phyloP scores from a whole-genome alignment of 1,140 invertebrate species.

The Macrosteles quadrilineatus region DNA sequence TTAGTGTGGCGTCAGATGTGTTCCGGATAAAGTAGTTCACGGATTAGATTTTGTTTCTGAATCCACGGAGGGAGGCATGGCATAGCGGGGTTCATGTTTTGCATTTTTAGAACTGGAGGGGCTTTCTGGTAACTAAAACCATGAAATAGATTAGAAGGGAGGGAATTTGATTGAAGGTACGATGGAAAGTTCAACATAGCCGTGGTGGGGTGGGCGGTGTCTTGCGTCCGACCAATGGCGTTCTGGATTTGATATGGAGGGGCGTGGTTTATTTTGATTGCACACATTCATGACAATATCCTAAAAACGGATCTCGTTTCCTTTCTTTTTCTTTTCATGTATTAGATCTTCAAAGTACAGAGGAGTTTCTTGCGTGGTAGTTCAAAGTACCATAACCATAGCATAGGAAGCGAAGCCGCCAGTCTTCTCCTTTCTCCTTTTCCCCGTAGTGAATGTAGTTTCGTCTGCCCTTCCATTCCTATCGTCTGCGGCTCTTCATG shows the following conservation, averaged over 20 bases:
- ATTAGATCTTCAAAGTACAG: conserved; percentile 10
- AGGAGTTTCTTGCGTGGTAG: conserved; percentile 2
- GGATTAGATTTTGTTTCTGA: too few species aligned
- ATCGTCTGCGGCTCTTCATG: too few species aligned
- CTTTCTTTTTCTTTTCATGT: too few species aligned
- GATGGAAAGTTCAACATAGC: conserved; percentile 24
- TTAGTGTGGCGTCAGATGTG: not conserved
- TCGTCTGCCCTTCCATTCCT: too few species aligned
- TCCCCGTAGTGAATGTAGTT: too few species aligned
- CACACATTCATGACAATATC: conserved; percentile 51
- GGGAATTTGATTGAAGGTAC: conserved; percentile 30
- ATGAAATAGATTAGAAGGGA: conserved; percentile 23
- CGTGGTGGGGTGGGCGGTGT: conserved; percentile 23
- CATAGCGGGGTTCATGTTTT: not conserved
- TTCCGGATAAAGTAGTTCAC: not conserved
- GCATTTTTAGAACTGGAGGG: not conserved
- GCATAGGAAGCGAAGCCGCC: too few species aligned
- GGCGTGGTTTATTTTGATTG: conserved; percentile 35
- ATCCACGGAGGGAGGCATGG: not conserved
- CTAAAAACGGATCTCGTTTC: conserved; percentile 42
- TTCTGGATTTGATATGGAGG: conserved; percentile 1
- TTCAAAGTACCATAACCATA: too few species aligned
- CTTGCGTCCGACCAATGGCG: conserved; percentile 25
- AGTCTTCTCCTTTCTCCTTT: too few species aligned
- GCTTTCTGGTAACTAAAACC: not conserved